Evolutionary conservation across 2,113 vertebrate species (phyloP).

Genomic region (Pao palembangensis): DNA sequence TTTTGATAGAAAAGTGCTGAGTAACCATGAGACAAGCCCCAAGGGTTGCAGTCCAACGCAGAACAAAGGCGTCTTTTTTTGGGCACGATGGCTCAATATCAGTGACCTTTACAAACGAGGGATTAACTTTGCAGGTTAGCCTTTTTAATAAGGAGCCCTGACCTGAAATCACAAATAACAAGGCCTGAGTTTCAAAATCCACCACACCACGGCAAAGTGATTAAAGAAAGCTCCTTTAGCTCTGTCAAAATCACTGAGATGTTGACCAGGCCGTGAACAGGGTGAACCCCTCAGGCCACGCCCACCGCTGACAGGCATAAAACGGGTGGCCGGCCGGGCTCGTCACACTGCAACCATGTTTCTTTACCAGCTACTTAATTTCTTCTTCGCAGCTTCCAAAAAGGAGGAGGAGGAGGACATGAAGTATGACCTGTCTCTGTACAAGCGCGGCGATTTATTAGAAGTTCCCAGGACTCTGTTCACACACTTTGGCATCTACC

Average conservation of each 20-base stretch:
- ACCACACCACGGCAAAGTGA: conserved; percentile 13
- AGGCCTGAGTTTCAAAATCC: conserved; percentile 39
- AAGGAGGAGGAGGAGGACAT: conserved; percentile 36
- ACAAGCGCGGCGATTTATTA: conserved; percentile 85
- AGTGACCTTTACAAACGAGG: conserved; percentile 35
- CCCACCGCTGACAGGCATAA: conserved; percentile 46
- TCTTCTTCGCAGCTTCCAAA: conserved; percentile 53
- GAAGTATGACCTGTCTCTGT: conserved; percentile 73
- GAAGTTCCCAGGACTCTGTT: conserved; percentile 90
- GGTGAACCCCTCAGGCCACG: conserved; percentile 8
- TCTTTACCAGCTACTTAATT: conserved; percentile 58
- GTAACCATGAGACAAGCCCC: conserved; percentile 28
- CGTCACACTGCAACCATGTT: conserved; percentile 56
- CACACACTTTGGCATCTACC: conserved; percentile 92
- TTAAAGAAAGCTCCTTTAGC: conserved; percentile 63
- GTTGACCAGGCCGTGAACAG: conserved; percentile 55
- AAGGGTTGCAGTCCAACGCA: background rate
- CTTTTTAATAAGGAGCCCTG: conserved; percentile 13
- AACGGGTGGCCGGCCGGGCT: conserved; percentile 4
- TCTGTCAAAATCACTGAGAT: conserved; percentile 31
- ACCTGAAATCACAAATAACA: conserved; percentile 34
- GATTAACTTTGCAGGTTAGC: conserved; percentile 19
- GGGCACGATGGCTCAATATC: conserved; percentile 6
- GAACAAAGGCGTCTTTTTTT: conserved; percentile 36
- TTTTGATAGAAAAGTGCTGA: conserved; percentile 32